Percentiles rank a stretch among this genome's conserved stretches.
These are phyloP conservation scores for Rhingia campestris DNA, from an alignment of 2,888 invertebrate genomes.

Conservation along the genomic window DNA sequence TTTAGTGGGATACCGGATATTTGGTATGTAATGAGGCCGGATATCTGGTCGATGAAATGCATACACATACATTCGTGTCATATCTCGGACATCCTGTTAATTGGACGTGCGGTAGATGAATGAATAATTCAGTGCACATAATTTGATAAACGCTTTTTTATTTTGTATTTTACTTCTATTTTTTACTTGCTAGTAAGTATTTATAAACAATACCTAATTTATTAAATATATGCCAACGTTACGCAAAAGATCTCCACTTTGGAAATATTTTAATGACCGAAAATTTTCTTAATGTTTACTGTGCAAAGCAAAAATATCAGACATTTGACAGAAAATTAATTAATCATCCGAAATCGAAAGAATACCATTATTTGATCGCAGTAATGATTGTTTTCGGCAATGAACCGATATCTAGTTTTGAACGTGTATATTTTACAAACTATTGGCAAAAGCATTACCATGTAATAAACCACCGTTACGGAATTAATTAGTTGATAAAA, in stretches of 20 bases:
- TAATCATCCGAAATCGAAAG: conserved; percentile 10
- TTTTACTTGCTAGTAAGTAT: neutral
- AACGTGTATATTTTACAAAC: neutral
- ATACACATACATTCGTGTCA: neutral
- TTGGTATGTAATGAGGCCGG: neutral
- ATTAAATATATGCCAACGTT: neutral
- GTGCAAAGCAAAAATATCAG: neutral
- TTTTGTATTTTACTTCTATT: neutral
- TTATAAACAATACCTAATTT: neutral
- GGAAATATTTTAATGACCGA: too few species aligned
- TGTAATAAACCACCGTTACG: conserved; percentile 4
- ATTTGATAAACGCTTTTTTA: neutral
- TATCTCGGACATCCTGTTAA: neutral
- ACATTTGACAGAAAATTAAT: conserved; percentile 7
- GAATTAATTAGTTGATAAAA: conserved; percentile 9
- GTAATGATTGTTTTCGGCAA: neutral
- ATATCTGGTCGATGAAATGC: neutral
- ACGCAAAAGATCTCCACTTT: neutral
- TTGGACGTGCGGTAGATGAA: neutral
- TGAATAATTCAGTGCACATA: neutral
- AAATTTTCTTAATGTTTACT: conserved; percentile 2
- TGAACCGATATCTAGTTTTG: neutral
- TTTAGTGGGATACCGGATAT: neutral
- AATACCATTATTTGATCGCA: neutral
- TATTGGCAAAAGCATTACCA: neutral